Percentiles rank a stretch among this genome's conserved stretches.
These are phyloP conservation scores for Troides aeacus DNA, from an alignment of 2,888 invertebrate genomes.

Conservation along the genomic window DNA sequence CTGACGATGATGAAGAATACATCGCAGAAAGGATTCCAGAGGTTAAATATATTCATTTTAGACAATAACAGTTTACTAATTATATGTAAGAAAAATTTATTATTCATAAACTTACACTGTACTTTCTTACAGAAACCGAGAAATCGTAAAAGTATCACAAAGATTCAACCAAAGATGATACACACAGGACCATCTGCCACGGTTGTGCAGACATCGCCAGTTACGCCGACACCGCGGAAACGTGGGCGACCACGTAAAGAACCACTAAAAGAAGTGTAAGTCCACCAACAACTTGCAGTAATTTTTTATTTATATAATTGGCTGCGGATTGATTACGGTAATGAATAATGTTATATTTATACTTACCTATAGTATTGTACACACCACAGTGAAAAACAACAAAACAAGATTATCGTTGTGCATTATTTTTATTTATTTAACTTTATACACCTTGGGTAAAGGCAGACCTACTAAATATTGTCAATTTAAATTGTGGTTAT, in stretches of 20 bases:
- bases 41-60: constrained; percentile 31
- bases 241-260: constrained; percentile 67
- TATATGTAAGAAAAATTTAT: neutral
- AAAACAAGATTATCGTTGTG: too few species aligned
- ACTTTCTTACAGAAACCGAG: constrained; percentile 10
- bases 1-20: constrained; percentile 53
- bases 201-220: constrained; percentile 3
- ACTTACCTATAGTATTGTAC: too few species aligned
- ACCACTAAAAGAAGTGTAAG: constrained; percentile 44
- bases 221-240: constrained; percentile 44
- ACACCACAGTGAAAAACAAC: too few species aligned
- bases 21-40: constrained; percentile 45
- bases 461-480: too few species aligned
- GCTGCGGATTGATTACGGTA: too few species aligned
- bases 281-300: constrained; percentile 8
- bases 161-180: constrained; percentile 22
- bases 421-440: too few species aligned
- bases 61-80: neutral
- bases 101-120: neutral
- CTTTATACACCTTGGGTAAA: too few species aligned
- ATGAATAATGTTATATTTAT: too few species aligned
- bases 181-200: constrained; percentile 9
- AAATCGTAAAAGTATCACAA: constrained; percentile 12
- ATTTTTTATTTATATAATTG: too few species aligned
- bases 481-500: too few species aligned